Evolutionary conservation across 1,140 invertebrate genomes (phyloP), one percentile per base, ranked within the genome.

Genomic region (Sipha flava): DNA sequence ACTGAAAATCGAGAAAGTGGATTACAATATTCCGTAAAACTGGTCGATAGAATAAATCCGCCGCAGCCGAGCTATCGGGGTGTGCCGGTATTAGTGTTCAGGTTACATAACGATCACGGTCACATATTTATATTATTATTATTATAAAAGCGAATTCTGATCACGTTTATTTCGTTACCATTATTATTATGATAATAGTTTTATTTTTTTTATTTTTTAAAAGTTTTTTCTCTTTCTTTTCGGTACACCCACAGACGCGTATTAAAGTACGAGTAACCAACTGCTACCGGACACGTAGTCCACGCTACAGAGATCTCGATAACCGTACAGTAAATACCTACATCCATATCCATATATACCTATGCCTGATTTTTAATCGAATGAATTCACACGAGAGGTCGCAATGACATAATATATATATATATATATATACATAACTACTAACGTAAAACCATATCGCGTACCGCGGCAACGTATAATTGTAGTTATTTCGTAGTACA

Each of bases 351-450:
- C 66, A 0, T 70, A 21, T n/a, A 18, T 29, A 72, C 9, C 26
- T 75, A 18, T 57, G 5, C 26, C 57, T n/a, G n/a, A n/a, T n/a
- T 23, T 52, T 75, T 75, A 75, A 75, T 75, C 54, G 72, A 37
- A 75, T 18, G 29, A 75, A 75, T 75, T 75, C 72, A 37, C 72
- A 54, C 29, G 47, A 26, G 68, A 43, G 43, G 31, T n/a, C n/a
- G n/a, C n/a, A n/a, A n/a, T n/a, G n/a, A n/a, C n/a, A n/a, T n/a
- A n/a, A n/a, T n/a, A n/a, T n/a, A n/a, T n/a, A n/a, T n/a, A n/a
- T n/a, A n/a, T n/a, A n/a, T n/a, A n/a, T n/a, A n/a, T n/a, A n/a
- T n/a, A n/a, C n/a, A n/a, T n/a, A n/a, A n/a, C n/a, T n/a, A n/a
- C n/a, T n/a, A n/a, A n/a, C n/a, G n/a, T n/a, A n/a, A n/a, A n/a